Evolutionary conservation across 2,113 vertebrate genomes (phyloP), one percentile per base, ranked within the genome.

Genomic region (Leucosticte australis): DNA sequence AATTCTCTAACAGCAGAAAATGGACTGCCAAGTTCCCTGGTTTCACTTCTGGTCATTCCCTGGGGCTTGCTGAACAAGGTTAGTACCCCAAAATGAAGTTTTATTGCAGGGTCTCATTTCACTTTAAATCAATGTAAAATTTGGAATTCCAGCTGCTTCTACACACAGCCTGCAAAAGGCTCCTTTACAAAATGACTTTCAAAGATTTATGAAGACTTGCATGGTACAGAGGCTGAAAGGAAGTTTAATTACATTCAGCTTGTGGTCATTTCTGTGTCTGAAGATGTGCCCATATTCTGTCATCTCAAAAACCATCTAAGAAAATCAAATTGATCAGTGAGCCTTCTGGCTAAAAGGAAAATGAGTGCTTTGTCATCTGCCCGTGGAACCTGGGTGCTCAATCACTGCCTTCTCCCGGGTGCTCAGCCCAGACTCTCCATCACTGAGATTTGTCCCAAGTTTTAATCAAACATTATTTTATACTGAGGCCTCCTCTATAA

Each of bases 401-500:
- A 91, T 98, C 97, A 97, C 93, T 97, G 97, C 96, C 95, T 80
- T 4, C 93, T 94, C 91, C 55, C 9, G 16, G 71, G 18, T 75
- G 53, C 96, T 97, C 9, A 1, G 63, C 92, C 92, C 90, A 59
- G 89, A 68, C 75, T 91, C 87, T 94, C 74, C 78, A 93, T 97
- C 97, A 95, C 91, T 31, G 92, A 95, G 96, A 95, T 97, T 97
- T 97, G 95, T 97, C 96, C 96, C 76, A 74, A 95, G 89, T 90
- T 97, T 97, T 97, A 97, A 98, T 98, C 97, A 97, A 98, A 97
- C 94, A 53, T 97, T 97, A 97, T 97, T 98, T 95, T 97, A 95
- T 92, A 91, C 83, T 31, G 55, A 90, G 93, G 91, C 73, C 89
- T 96, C 91, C 90, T 95, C 84, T 74, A 93, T 97, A 98, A 97